phyloP scores from a whole-genome alignment of 2,797 vertebrate species.

The Phyllotis vaccarum region DNA sequence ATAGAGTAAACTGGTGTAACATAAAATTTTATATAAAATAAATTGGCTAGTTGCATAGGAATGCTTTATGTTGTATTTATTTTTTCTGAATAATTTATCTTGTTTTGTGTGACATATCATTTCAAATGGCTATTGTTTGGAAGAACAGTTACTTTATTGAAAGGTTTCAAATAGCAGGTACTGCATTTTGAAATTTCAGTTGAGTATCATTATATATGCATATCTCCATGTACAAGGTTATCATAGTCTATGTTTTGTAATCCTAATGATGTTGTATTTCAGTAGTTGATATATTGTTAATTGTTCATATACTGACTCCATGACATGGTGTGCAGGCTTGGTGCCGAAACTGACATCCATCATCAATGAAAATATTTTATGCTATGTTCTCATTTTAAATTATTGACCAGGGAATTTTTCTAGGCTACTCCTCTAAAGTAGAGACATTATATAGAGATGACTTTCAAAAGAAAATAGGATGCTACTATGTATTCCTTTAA shows the following conservation, averaged over 20 bases:
- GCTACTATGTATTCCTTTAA: neutral
- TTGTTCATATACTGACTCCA: neutral
- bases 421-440: neutral
- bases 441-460: neutral
- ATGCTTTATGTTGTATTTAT: neutral
- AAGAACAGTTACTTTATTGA: slow-evolving; percentile 24
- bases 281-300: neutral
- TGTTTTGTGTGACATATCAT: neutral
- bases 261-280: neutral
- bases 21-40: slow-evolving; percentile 47
- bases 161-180: neutral
- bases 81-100: slow-evolving; percentile 27
- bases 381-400: slow-evolving; percentile 28
- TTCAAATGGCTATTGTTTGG: slow-evolving; percentile 33
- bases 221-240: slow-evolving; percentile 16
- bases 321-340: neutral
- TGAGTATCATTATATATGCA: neutral
- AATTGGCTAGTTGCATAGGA: slow-evolving; percentile 43
- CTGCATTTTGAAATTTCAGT: neutral
- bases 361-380: neutral
- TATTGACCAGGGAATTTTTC: neutral
- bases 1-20: neutral
- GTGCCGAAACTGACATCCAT: neutral
- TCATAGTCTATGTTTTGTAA: neutral
- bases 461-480: slow-evolving; percentile 14